Conservation (phyloP, 2,797 vertebrate species). For the Chelon auratus region DNA sequence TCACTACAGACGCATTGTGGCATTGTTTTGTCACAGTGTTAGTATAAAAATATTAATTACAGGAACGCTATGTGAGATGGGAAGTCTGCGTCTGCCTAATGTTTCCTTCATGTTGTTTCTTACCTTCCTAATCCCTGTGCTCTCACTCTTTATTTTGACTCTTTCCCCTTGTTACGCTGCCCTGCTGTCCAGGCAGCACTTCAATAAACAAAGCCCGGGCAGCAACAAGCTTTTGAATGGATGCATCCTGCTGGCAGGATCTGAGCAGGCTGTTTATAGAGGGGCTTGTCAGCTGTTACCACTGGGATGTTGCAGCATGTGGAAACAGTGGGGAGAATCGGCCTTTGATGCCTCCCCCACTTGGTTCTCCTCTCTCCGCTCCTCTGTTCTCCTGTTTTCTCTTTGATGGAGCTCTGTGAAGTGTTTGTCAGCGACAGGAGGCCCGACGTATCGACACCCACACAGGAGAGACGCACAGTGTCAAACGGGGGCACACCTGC, state of each 20-base stretch:
- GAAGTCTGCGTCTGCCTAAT: not conserved
- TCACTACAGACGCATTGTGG: not conserved
- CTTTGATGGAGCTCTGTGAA: slow-evolving; percentile 82
- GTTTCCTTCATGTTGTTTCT: not conserved
- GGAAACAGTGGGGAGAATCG: slow-evolving; percentile 77
- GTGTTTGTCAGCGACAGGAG: slow-evolving; percentile 76
- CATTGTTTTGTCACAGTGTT: not conserved
- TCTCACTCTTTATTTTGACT: slow-evolving; percentile 44
- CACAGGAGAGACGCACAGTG: slow-evolving; percentile 47
- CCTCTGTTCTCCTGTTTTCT: slow-evolving; percentile 59
- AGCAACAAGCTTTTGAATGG: slow-evolving; percentile 76
- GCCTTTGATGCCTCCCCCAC: slow-evolving; percentile 77
- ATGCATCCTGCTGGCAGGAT: slow-evolving; percentile 80
- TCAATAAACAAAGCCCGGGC: slow-evolving; percentile 79
- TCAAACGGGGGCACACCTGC: slow-evolving; percentile 52
- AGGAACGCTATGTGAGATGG: not conserved
- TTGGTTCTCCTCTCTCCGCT: slow-evolving; percentile 57
- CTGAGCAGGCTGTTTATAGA: slow-evolving; percentile 82
- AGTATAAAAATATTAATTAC: not conserved
- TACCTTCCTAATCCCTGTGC: slow-evolving; percentile 16
- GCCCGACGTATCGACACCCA: slow-evolving; percentile 70
- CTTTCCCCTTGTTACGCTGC: slow-evolving; percentile 31
- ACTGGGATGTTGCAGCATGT: slow-evolving; percentile 72
- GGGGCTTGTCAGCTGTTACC: slow-evolving; percentile 79
- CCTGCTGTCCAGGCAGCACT: slow-evolving; percentile 75